phyloP scores from a whole-genome alignment of 2,888 invertebrate genomes.

The Melanostoma mellinum region DNA sequence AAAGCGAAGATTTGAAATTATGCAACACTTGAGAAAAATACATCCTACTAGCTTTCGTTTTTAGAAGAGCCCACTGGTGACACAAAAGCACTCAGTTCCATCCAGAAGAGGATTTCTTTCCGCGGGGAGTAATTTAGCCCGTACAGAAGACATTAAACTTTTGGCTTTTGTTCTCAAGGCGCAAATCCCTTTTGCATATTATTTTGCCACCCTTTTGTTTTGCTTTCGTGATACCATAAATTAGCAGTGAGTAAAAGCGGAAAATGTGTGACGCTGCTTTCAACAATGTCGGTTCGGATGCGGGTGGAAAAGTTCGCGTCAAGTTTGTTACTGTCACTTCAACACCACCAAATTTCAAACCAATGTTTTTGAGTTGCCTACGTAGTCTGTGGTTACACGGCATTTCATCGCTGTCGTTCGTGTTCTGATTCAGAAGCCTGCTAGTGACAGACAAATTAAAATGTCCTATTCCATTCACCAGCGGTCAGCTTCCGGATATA shows the following conservation, averaged over 20 bases:
- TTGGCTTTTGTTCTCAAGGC: slow-evolving; percentile 71
- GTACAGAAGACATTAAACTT: slow-evolving; percentile 64
- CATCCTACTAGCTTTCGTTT: slow-evolving; percentile 55
- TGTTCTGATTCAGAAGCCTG: slow-evolving; percentile 47
- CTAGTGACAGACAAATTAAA: slow-evolving; percentile 72
- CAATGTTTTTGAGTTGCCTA: slow-evolving; percentile 58
- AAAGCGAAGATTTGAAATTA: slow-evolving; percentile 72
- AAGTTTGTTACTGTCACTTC: slow-evolving; percentile 70
- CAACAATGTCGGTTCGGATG: slow-evolving; percentile 53
- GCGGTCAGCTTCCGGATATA: slow-evolving; percentile 65
- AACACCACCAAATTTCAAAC: slow-evolving; percentile 67
- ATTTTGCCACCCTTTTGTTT: slow-evolving; percentile 58
- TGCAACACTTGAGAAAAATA: slow-evolving; percentile 73
- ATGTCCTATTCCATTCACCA: slow-evolving; percentile 65
- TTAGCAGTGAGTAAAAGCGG: slow-evolving; percentile 48
- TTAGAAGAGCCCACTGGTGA: slow-evolving; percentile 40
- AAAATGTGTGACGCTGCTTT: slow-evolving; percentile 46
- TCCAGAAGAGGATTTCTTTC: slow-evolving; percentile 30
- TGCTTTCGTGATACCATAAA: slow-evolving; percentile 51
- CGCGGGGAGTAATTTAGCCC: slow-evolving; percentile 66
- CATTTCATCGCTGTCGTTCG: slow-evolving; percentile 59
- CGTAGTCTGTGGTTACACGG: slow-evolving; percentile 61
- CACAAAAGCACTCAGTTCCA: slow-evolving; percentile 37
- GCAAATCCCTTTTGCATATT: slow-evolving; percentile 64
- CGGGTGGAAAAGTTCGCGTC: slow-evolving; percentile 68